Evolutionary conservation across 1,140 invertebrate species (phyloP), one percentile per base, ranked within the genome.

Genomic region (Aricia agestis): DNA sequence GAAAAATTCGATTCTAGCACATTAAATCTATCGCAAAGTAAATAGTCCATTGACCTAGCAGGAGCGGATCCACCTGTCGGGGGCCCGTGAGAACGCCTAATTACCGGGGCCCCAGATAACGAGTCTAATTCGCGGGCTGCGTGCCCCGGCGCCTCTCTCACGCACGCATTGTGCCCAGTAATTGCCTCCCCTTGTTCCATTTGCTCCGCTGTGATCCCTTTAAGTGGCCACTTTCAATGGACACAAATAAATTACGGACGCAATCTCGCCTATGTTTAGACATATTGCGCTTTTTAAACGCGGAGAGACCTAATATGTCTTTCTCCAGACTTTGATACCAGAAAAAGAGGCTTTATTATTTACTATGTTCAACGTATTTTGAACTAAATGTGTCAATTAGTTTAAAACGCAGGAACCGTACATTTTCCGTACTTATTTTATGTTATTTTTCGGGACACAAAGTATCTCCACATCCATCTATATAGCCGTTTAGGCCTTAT

Each of bases 131-230:
- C 36, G 36, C 36, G 36, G 5, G 36, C 87, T 87, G 86, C 85
- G 85, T 88, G 86, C 87, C 82, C 80, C 78, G 81, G 81, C 82
- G 78, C 82, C 77, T 73, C 78, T 88, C 88, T 89, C 89, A 89
- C 89, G 89, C 89, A 91, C 86, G 87, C 87, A 91, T 91, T 91
- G 89, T 91, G 85, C 87, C 87, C 85, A 79, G 86, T 91, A 91
- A 91, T 91, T 91, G 89, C 87, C 84, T 85, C 87, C 86, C 84
- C 87, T 25, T 88, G 89, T 88, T 84, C 85, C 89, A 90, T 91
- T 91, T 91, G 86, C 86, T 87, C 78, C 84, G 79, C 83, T 81
- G 83, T 88, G 89, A 89, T 88, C 86, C 86, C 82, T 86, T 87
- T 89, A 89, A 90, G 86, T 88, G 85, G 83, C 81, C 85, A 86